Base-by-base conservation (phyloP, 2,888 invertebrate genomes). In the Aphidoletes aphidimyza region DNA sequence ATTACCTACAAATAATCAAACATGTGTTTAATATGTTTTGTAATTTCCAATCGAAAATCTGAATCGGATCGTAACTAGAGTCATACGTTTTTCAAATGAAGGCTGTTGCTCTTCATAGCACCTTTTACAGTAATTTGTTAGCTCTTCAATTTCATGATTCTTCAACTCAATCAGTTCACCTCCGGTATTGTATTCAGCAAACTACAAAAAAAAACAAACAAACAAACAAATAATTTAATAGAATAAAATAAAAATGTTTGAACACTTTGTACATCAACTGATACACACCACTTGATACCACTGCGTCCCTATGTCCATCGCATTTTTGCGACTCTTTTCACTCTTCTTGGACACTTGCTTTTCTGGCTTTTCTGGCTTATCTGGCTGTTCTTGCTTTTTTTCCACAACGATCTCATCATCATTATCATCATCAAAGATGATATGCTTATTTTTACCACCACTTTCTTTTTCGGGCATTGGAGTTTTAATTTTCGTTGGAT, bases 121-220 rank as follows among this genome's bases (percentile, higher is more conserved):
- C 9, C 85, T 87, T 86, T 89, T 88, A 86, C 90, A 90, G 9
- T 88, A 45, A 85, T 88, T 89, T 19, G 86, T 88, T 19, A 90
- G 86, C 49, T 89, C 89, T 59, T 88, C 86, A 84, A 90, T 88
- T 84, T 90, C 90, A 5, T 86, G 87, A 11, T 90, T 89, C 86
- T 90, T 90, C 86, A 90, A 88, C 85, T 90, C 90, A 26, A 89
- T 84, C 8, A 89, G 85, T 45, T 89, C 89, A 6, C 88, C 88
- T 3, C 87, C 87, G 34, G 87, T 87, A 1, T 89, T 88, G 83
- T 87, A 89, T 30, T 89, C 88, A 8, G 88, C 85, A 86, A 87
- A 88, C 89, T 90, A 34, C 0, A 85, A 85, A 84, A 37, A 19
- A 34, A 11, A 59, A 59, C 2, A 22, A 19, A 11, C 0, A 2